A percentile compares a stretch with the other conserved stretches of the same genome.
phyloP scores from a whole-genome alignment of 2,113 vertebrate species.

The Zonotrichia leucophrys region DNA sequence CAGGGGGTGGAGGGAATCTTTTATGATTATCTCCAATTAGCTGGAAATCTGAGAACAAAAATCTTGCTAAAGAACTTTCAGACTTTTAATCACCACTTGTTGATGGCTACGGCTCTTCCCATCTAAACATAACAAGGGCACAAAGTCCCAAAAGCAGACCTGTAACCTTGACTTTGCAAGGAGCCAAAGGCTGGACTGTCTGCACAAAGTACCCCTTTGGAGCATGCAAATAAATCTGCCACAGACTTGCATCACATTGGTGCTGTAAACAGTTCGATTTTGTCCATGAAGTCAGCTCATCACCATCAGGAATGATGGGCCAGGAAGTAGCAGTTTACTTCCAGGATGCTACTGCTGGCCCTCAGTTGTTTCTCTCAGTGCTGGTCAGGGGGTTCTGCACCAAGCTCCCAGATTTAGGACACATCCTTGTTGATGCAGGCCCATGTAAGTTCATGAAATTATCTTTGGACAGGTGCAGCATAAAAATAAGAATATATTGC shows the following conservation, averaged over 20 bases:
- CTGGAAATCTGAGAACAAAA: not conserved
- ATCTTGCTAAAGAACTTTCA: not conserved
- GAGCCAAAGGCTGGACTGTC: not conserved
- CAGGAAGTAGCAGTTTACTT: not conserved
- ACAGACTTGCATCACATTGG: fast-evolving
- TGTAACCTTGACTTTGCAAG: not conserved
- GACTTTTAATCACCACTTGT: not conserved
- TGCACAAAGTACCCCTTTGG: not conserved
- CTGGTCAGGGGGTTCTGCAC: not conserved
- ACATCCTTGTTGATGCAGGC: not conserved
- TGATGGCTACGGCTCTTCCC: not conserved
- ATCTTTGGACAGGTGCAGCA: not conserved
- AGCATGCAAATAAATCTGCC: not conserved
- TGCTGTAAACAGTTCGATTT: not conserved
- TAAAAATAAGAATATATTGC: not conserved
- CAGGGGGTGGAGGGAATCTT: not conserved
- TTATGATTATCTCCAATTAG: not conserved
- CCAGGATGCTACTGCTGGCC: not conserved
- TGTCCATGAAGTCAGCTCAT: not conserved
- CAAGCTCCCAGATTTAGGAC: not conserved
- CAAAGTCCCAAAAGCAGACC: not conserved
- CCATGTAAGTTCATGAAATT: not conserved
- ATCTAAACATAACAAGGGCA: not conserved
- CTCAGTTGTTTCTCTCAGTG: not conserved
- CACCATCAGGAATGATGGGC: too few relatives aligned